Evolutionary conservation across 2,888 invertebrate species (phyloP).

Genomic region (Caenorhabditis japonica): DNA sequence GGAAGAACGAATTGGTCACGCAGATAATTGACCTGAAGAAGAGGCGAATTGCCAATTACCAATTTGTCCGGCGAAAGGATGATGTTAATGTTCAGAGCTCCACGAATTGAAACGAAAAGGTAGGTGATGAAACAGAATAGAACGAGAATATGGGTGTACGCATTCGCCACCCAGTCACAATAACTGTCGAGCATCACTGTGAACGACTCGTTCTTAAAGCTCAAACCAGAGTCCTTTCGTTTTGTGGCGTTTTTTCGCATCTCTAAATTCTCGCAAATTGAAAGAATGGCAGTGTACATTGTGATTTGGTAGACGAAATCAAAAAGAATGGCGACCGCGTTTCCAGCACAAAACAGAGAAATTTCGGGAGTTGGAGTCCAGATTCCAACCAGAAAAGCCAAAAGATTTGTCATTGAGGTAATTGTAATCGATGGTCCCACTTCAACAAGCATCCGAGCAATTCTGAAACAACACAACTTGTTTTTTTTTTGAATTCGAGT

Average conservation of each 20-base stretch:
- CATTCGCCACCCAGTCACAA: constrained; percentile 70
- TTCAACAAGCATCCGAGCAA: constrained; percentile 84
- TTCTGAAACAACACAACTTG: constrained; percentile 21
- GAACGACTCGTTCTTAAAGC: constrained; percentile 50
- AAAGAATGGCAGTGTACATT: constrained; percentile 64
- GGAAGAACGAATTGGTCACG: constrained; percentile 70
- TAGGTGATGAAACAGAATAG: constrained; percentile 64
- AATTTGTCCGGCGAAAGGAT: constrained; percentile 71
- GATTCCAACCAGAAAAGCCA: constrained; percentile 83
- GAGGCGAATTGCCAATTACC: constrained; percentile 69
- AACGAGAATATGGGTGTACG: constrained; percentile 70
- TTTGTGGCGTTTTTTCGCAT: constrained; percentile 56
- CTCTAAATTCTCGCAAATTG: constrained; percentile 59
- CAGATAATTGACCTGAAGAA: constrained; percentile 71
- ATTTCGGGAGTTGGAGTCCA: constrained; percentile 93
- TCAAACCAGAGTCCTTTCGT: constrained; percentile 41
- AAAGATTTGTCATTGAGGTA: constrained; percentile 87
- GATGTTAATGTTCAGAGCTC: constrained; percentile 66
- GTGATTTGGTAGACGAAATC: constrained; percentile 85
- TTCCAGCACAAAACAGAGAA: constrained; percentile 92
- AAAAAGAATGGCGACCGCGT: constrained; percentile 90
- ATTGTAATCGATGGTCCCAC: constrained; percentile 94
- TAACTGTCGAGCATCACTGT: constrained; percentile 63
- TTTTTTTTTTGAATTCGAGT: background rate
- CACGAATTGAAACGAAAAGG: constrained; percentile 55